Evolutionary conservation across 2,888 invertebrate genomes (phyloP).

Genomic region (Stramonita haemastoma): DNA sequence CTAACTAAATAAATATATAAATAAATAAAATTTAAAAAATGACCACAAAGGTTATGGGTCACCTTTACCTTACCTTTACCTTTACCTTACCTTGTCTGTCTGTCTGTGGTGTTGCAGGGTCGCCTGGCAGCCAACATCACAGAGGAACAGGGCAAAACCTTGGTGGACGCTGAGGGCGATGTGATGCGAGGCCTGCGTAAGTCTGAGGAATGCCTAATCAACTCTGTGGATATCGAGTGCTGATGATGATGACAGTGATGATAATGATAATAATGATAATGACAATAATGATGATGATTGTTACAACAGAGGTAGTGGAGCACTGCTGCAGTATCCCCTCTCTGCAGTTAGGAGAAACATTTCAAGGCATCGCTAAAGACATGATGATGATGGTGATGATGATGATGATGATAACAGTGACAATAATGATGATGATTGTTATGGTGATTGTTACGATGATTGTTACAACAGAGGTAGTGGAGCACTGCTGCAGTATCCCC

Average conservation of each 20-base stretch:
- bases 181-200: slow-evolving; percentile 97
- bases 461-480: slow-evolving; percentile 86
- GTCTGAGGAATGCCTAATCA: slow-evolving; percentile 76
- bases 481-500: slow-evolving; percentile 96
- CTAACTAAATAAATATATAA: no score
- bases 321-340: slow-evolving; percentile 96
- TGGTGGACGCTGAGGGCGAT: slow-evolving; percentile 98
- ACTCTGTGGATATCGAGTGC: no score
- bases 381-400: slow-evolving; percentile 87
- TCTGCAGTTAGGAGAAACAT: slow-evolving; percentile 94
- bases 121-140: slow-evolving; percentile 94
- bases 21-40: no score
- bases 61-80: no score
- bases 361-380: slow-evolving; percentile 90
- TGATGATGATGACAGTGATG: background rate
- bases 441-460: background rate
- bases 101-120: slow-evolving; percentile 79
- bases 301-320: slow-evolving; percentile 89
- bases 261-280: background rate
- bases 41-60: no score
- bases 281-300: background rate
- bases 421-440: background rate
- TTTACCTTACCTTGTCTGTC: no score
- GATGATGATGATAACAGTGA: background rate
- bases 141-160: slow-evolving; percentile 96